Conservation (phyloP, 2,113 vertebrate species). For the Galemys pyrenaicus region DNA sequence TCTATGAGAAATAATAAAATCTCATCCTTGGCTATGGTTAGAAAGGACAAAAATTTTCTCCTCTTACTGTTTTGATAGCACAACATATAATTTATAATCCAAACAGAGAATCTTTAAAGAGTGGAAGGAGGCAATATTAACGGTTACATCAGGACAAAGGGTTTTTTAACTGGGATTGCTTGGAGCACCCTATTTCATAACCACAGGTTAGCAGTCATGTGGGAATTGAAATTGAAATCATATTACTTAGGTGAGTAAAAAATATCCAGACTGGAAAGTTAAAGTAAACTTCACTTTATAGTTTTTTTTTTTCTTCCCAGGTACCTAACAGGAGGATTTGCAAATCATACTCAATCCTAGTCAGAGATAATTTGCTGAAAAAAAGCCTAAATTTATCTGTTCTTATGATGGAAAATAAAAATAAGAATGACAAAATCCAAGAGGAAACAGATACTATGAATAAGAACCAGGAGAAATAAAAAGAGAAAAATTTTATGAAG, state of each 20-base stretch:
- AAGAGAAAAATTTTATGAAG: background rate
- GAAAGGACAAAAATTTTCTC: slow-evolving; percentile 16
- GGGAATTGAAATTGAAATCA: background rate
- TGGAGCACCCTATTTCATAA: background rate
- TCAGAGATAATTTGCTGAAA: background rate
- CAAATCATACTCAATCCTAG: background rate
- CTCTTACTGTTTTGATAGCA: background rate
- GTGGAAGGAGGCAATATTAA: slow-evolving; percentile 16
- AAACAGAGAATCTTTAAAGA: slow-evolving; percentile 33
- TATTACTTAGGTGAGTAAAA: background rate
- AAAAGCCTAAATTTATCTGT: background rate
- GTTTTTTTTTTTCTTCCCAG: background rate
- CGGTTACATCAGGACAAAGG: slow-evolving; percentile 7
- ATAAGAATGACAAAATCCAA: background rate
- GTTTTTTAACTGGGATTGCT: background rate
- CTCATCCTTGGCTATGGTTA: background rate
- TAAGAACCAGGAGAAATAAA: background rate
- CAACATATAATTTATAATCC: slow-evolving; percentile 43
- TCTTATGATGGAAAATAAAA: slow-evolving; percentile 26
- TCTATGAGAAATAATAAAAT: slow-evolving; percentile 27
- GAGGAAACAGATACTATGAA: background rate
- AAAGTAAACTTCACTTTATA: background rate
- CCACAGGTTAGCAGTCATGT: background rate
- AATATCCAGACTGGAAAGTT: background rate
- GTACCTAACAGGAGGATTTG: background rate